Evolutionary conservation across 1,140 invertebrate species (phyloP).

Genomic region (Drosophila obscura): DNA sequence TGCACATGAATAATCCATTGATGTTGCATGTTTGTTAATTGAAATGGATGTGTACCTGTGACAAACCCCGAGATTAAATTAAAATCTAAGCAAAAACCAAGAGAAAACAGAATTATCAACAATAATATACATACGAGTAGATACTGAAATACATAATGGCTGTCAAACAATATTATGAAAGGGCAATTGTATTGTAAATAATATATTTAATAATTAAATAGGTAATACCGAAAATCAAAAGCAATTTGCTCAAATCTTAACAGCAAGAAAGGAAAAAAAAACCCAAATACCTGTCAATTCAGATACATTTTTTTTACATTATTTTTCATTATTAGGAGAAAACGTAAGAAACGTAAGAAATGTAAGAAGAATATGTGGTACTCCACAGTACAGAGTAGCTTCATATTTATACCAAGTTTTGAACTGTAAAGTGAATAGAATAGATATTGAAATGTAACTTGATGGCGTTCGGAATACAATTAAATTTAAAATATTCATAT

Average conservation of each 20-base stretch:
- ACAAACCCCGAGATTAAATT: conserved; percentile 21
- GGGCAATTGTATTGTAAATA: conserved; percentile 24
- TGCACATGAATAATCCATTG: conserved; percentile 17
- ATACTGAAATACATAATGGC: conserved; percentile 64
- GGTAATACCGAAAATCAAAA: conserved; percentile 36
- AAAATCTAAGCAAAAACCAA: not conserved
- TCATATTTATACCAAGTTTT: conserved; percentile 72
- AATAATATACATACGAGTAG: conserved; percentile 50
- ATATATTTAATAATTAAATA: conserved; percentile 14
- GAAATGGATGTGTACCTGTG: conserved; percentile 64
- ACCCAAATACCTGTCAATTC: conserved; percentile 62
- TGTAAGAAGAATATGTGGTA: conserved; percentile 43
- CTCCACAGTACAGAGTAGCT: conserved; percentile 54
- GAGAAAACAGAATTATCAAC: conserved; percentile 42
- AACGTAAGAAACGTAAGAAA: conserved; percentile 22
- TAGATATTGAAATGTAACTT: conserved; percentile 24
- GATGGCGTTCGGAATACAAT: conserved; percentile 14
- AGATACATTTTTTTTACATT: conserved; percentile 50
- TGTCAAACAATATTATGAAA: conserved; percentile 51
- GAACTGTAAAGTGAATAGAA: conserved; percentile 35
- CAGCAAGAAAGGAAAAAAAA: conserved; percentile 34
- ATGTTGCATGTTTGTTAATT: conserved; percentile 55
- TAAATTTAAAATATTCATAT: conserved; percentile 57
- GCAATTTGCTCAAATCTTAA: conserved; percentile 61
- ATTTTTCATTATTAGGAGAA: conserved; percentile 13